These are phyloP conservation scores for Troides aeacus DNA, from an alignment of 2,888 invertebrate genomes.

Conservation along the genomic window DNA sequence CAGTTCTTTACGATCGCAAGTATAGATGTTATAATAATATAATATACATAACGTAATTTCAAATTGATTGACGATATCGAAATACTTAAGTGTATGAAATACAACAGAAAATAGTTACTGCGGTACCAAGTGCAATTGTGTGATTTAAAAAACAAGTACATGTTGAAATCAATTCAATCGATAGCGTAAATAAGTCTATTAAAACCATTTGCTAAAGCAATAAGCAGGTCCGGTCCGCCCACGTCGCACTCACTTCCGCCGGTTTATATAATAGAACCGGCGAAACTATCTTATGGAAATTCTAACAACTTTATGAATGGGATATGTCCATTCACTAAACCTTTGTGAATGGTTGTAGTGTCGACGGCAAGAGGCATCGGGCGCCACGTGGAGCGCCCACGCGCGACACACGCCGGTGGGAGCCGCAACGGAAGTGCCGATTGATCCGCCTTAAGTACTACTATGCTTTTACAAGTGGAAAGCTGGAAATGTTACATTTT, in stretches of 20 bases:
- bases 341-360: conserved; percentile 42
- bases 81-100: no score
- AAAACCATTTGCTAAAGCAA: conserved; percentile 4
- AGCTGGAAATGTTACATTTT: neutral
- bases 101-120: no score
- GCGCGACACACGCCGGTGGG: conserved; percentile 31
- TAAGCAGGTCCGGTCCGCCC: conserved; percentile 13
- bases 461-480: conserved; percentile 16
- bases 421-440: conserved; percentile 50
- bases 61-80: no score
- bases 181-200: conserved; percentile 10
- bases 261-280: conserved; percentile 1
- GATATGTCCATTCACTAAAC: conserved; percentile 35
- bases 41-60: no score
- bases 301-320: conserved; percentile 28
- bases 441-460: conserved; percentile 44
- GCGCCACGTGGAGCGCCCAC: conserved; percentile 38
- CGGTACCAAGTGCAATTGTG: neutral
- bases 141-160: neutral
- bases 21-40: no score
- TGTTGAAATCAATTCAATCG: neutral
- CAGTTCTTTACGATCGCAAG: no score
- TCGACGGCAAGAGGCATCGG: conserved; percentile 31
- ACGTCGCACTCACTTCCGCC: conserved; percentile 7
- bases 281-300: conserved; percentile 12